Evolutionary conservation across 2,797 vertebrate species (phyloP).

Genomic region (Cynopterus sphinx): DNA sequence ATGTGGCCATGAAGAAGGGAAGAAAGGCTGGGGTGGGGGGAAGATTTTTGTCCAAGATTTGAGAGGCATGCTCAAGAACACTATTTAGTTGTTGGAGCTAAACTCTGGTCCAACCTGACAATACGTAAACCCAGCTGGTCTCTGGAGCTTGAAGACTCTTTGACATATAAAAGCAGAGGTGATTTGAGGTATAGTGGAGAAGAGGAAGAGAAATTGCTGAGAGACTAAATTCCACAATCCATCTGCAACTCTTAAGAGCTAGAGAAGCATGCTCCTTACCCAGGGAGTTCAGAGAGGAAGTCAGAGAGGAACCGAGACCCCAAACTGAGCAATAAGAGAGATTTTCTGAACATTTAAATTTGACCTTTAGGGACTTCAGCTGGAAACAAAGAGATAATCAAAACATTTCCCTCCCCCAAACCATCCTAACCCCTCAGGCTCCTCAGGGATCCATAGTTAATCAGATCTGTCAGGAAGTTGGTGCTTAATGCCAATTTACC

Average conservation of each 20-base stretch:
- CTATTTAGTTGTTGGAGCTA: conserved; percentile 35
- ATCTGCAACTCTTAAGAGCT: not conserved
- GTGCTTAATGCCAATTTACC: not conserved
- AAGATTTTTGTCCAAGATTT: not conserved
- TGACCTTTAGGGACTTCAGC: not conserved
- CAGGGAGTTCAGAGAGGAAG: not conserved
- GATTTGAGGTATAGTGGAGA: not conserved
- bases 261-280: not conserved
- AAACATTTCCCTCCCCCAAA: conserved; percentile 6
- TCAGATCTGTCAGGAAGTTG: not conserved
- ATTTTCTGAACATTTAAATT: conserved; percentile 20
- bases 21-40: not conserved
- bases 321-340: not conserved
- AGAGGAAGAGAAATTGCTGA: conserved; percentile 9
- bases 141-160: not conserved
- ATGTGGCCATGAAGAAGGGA: not conserved
- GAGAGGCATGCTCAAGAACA: not conserved
- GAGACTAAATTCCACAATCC: not conserved
- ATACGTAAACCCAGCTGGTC: not conserved
- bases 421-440: not conserved
- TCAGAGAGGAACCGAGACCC: not conserved
- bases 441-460: not conserved
- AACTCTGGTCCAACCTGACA: not conserved
- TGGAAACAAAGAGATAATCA: conserved; percentile 31
- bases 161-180: conserved; percentile 4